These are phyloP conservation scores for Aleadryas rufinucha DNA, from an alignment of 2,113 vertebrate species.

Conservation along the genomic window DNA sequence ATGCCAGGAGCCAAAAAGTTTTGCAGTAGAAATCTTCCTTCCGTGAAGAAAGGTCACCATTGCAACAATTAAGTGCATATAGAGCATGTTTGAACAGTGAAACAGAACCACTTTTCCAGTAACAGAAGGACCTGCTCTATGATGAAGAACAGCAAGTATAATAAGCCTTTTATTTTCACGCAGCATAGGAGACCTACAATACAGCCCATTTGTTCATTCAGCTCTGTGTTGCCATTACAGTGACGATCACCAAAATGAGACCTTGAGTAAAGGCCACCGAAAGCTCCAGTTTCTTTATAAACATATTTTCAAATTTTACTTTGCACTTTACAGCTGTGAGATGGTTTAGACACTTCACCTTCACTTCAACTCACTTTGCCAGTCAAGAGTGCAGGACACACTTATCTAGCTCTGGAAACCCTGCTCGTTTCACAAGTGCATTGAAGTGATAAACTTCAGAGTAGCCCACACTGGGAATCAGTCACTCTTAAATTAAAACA, in stretches of 20 bases:
- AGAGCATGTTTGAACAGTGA: accelerated
- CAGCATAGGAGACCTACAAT: background rate
- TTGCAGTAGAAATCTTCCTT: background rate
- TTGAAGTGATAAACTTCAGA: background rate
- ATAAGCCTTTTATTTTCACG: background rate
- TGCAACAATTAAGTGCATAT: background rate
- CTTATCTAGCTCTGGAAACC: background rate
- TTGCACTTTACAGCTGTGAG: background rate
- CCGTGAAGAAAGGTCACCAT: background rate
- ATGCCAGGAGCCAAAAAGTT: background rate
- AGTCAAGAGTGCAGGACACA: background rate
- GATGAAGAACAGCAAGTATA: background rate
- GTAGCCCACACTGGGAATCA: background rate
- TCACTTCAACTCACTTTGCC: background rate
- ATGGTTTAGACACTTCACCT: background rate
- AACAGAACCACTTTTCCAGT: background rate
- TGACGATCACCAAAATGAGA: background rate
- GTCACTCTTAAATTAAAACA: background rate
- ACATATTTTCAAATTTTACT: background rate
- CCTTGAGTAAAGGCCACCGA: background rate
- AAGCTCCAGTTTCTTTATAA: background rate
- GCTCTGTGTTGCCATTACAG: background rate
- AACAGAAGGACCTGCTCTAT: background rate
- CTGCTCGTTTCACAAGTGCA: background rate
- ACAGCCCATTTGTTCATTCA: background rate